These are phyloP conservation scores for Romanogobio albipinnatus DNA, from an alignment of 2,113 vertebrate genomes.

Conservation along the genomic window DNA sequence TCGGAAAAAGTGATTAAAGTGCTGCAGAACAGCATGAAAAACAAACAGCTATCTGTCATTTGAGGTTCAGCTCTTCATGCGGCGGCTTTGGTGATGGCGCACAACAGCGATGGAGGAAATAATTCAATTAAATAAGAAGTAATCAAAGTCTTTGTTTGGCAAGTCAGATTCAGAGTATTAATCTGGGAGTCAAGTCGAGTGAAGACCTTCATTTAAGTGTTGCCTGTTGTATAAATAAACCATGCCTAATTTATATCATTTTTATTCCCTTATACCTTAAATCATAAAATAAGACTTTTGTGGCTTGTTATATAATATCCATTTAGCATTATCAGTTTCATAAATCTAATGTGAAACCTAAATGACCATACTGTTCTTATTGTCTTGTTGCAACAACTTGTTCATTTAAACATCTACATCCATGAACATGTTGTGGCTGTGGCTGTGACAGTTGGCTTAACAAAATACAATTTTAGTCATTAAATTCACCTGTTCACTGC, in stretches of 20 bases:
- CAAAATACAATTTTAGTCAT: not conserved
- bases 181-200: not conserved
- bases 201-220: not conserved
- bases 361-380: not conserved
- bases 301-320: not conserved
- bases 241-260: not conserved
- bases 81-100: not conserved
- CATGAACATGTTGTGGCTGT: not conserved
- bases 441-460: not conserved
- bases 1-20: conserved; percentile 56
- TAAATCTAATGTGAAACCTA: not conserved
- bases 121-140: not conserved
- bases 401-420: not conserved
- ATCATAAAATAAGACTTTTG: not conserved
- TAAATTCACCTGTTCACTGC: not conserved
- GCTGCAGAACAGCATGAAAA: conserved; percentile 24
- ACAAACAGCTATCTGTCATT: conserved; percentile 41
- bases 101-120: not conserved
- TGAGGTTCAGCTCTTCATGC: not conserved
- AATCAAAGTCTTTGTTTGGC: not conserved
- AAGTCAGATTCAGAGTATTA: not conserved
- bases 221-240: not conserved
- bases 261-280: not conserved
- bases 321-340: not conserved
- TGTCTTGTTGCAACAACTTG: not conserved